Evolutionary conservation across 2,113 vertebrate genomes (phyloP), one percentile per base, ranked within the genome.

Genomic region (Pica pica): DNA sequence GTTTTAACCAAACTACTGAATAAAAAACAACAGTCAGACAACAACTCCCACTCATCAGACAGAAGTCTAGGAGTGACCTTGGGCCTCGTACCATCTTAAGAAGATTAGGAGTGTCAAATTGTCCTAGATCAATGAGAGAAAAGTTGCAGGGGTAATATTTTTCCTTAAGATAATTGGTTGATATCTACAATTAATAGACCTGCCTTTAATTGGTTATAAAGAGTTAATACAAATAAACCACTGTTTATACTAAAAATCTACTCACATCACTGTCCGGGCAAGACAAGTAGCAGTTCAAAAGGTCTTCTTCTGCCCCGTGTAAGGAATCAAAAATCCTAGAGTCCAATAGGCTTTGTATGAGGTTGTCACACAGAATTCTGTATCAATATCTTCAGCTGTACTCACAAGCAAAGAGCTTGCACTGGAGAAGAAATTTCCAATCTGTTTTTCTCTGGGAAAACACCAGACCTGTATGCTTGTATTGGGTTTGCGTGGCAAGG

Each of bases 391-490:
- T 88, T 57, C 68, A 88, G 33, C 42, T 65, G 22, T 18, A 53
- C n/a, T 35, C 41, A 55, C 55, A 77, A 47, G 27, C 11, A 80
- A 27, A 75, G 35, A 57, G 7, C 31, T 70, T 1, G 1, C 23
- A 26, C 14, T 37, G 31, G 31, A 82, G 10, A 50, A 63, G 35
- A 85, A 68, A 10, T 8, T 31, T 23, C 27, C 42, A 30, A 20
- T 41, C 44, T 35, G 33, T 77, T 77, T 68, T 90, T 23, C 30
- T 64, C 24, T 42, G 46, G 26, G 22, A 79, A 56, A 50, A 35
- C n/a, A 44, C 30, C 0, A 0, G 56, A 78, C 24, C 15, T 49
- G 9, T 56, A 42, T 0, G 0, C 37, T 44, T 50, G 10, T 52
- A 35, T 17, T 1, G 2, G 17, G 14, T 73, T 64, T 81, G 5